These are phyloP conservation scores for Agrotis clavis DNA, from an alignment of 2,888 invertebrate species.

Conservation along the genomic window DNA sequence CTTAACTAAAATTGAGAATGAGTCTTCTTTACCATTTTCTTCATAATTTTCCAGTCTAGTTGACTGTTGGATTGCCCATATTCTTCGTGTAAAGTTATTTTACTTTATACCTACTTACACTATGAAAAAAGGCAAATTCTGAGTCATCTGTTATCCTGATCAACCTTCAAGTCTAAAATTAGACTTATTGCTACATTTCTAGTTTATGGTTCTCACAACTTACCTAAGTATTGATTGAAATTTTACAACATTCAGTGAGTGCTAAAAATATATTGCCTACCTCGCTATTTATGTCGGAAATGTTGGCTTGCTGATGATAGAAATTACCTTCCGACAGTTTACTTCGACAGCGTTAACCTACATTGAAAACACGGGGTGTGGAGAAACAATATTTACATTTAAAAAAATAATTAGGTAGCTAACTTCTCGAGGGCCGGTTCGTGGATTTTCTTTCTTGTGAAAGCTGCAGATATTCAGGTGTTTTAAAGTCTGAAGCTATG, in stretches of 20 bases:
- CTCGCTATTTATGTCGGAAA: constrained; percentile 8
- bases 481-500: background rate
- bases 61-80: too few species aligned
- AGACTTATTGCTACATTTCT: too few species aligned
- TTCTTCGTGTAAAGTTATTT: too few species aligned
- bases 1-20: too few species aligned
- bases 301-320: constrained; percentile 10
- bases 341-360: constrained; percentile 15
- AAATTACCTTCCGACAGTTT: constrained; percentile 10
- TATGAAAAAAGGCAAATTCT: too few species aligned
- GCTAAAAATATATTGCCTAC: background rate
- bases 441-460: background rate
- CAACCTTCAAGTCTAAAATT: too few species aligned
- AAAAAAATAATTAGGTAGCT: constrained; percentile 2
- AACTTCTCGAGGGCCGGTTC: background rate
- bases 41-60: too few species aligned
- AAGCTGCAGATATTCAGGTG: background rate
- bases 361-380: constrained; percentile 4
- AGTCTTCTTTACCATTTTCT: too few species aligned
- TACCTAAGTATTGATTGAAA: background rate
- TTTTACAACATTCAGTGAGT: background rate
- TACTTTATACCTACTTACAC: too few species aligned
- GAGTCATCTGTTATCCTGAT: too few species aligned
- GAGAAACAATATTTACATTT: constrained; percentile 7
- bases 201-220: too few species aligned